A percentile compares a stretch with the other conserved stretches of the same genome.
These are phyloP conservation scores for Uromys caudimaculatus DNA, from an alignment of 2,797 vertebrate species.

Conservation along the genomic window DNA sequence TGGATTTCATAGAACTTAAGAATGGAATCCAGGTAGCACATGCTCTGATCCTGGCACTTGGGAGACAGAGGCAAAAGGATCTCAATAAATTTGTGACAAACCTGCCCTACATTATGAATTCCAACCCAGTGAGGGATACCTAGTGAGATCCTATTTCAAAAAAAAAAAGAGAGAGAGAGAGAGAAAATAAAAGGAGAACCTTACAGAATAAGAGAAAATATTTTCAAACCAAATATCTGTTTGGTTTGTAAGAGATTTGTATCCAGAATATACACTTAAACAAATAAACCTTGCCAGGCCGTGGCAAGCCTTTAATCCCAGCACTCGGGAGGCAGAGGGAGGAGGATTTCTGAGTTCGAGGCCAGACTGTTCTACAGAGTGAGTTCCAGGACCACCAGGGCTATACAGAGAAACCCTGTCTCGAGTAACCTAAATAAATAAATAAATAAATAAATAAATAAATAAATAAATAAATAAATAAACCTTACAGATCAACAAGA, in stretches of 20 bases:
- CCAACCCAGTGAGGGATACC: background rate
- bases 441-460: too few species aligned
- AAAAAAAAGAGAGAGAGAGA: too few species aligned
- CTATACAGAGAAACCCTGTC: too few species aligned
- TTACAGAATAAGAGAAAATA: background rate
- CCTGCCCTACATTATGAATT: background rate
- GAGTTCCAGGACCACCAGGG: too few species aligned
- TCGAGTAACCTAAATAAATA: too few species aligned
- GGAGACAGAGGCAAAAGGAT: background rate
- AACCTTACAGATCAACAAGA: slow-evolving; percentile 8
- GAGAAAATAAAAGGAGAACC: slow-evolving; percentile 13
- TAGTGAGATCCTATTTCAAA: background rate
- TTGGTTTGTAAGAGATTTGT: slow-evolving; percentile 4
- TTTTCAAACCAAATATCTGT: slow-evolving; percentile 1
- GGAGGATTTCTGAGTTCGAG: too few species aligned
- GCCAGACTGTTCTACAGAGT: too few species aligned
- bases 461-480: background rate
- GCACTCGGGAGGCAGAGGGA: too few species aligned
- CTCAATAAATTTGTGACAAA: background rate
- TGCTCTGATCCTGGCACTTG: background rate
- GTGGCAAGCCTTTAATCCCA: too few species aligned
- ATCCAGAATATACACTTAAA: background rate
- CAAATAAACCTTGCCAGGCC: too few species aligned
- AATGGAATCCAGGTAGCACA: background rate
- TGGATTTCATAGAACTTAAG: slow-evolving; percentile 10